Evolutionary conservation across 2,113 vertebrate species (phyloP).

Genomic region (Anguilla japonica): DNA sequence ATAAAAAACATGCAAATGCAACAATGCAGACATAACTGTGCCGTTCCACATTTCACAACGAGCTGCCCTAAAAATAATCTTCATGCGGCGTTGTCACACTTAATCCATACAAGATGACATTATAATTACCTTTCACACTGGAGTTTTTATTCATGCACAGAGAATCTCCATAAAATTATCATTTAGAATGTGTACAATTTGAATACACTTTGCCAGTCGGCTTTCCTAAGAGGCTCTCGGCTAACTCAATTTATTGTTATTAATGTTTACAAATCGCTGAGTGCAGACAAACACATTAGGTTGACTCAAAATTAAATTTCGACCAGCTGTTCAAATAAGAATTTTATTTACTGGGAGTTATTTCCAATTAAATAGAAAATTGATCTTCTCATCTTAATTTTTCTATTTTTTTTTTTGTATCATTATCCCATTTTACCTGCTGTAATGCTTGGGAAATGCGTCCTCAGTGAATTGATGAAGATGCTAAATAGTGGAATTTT

Average conservation of each 20-base stretch:
- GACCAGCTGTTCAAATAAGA: slow-evolving; percentile 6
- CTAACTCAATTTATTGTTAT: slow-evolving; percentile 19
- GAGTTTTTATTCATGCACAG: slow-evolving; percentile 12
- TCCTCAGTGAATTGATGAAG: background rate
- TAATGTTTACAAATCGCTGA: slow-evolving; percentile 16
- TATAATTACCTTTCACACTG: slow-evolving; percentile 8
- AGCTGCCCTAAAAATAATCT: slow-evolving; percentile 2
- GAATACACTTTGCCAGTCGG: background rate
- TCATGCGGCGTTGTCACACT: background rate
- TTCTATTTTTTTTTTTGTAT: background rate
- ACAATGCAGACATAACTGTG: background rate
- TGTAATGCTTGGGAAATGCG: background rate
- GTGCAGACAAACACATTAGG: slow-evolving; percentile 10
- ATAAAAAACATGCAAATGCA: background rate
- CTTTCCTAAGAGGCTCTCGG: background rate
- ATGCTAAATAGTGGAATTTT: background rate
- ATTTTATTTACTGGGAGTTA: slow-evolving; percentile 1
- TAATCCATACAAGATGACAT: background rate
- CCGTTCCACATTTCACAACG: background rate
- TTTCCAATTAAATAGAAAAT: slow-evolving; percentile 2
- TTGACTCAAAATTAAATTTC: background rate
- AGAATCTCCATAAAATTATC: slow-evolving; percentile 12
- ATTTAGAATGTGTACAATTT: slow-evolving; percentile 12
- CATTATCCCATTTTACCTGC: background rate
- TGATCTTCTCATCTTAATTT: slow-evolving; percentile 9